Evolutionary conservation across 2,113 vertebrate species (phyloP).

Genomic region (Chlorocebus sabaeus): DNA sequence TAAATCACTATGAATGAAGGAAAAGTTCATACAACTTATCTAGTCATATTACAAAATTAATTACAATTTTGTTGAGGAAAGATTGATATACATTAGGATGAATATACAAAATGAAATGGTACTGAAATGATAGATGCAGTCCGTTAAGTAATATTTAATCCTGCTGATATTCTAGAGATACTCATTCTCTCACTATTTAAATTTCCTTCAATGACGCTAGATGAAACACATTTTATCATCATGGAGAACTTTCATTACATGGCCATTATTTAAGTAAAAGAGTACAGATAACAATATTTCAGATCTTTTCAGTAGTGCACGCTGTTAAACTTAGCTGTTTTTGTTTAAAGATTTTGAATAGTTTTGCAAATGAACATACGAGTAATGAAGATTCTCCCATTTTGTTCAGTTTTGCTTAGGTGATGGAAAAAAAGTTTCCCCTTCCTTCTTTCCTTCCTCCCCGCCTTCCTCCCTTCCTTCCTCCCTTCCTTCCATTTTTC

Average conservation of each 20-base stretch:
- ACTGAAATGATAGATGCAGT: neutral
- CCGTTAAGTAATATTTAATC: conserved; percentile 4
- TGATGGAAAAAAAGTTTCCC: neutral
- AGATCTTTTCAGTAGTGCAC: neutral
- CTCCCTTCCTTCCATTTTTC: neutral
- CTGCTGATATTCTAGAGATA: neutral
- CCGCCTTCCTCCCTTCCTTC: neutral
- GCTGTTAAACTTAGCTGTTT: neutral
- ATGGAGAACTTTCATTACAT: neutral
- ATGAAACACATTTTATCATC: neutral
- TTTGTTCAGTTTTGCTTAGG: neutral
- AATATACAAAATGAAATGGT: conserved; percentile 27
- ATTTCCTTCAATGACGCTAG: neutral
- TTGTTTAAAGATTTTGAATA: neutral
- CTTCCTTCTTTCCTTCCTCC: neutral
- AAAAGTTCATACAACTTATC: conserved; percentile 29
- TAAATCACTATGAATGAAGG: conserved; percentile 29
- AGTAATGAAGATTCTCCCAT: neutral
- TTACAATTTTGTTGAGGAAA: conserved; percentile 19
- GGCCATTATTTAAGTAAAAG: neutral
- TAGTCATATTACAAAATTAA: conserved; percentile 40
- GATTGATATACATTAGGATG: conserved; percentile 13
- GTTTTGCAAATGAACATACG: neutral
- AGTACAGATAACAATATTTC: neutral
- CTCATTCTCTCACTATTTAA: conserved; percentile 13